These are phyloP conservation scores for Theristicus caerulescens DNA, from an alignment of 2,113 vertebrate species.

Conservation along the genomic window DNA sequence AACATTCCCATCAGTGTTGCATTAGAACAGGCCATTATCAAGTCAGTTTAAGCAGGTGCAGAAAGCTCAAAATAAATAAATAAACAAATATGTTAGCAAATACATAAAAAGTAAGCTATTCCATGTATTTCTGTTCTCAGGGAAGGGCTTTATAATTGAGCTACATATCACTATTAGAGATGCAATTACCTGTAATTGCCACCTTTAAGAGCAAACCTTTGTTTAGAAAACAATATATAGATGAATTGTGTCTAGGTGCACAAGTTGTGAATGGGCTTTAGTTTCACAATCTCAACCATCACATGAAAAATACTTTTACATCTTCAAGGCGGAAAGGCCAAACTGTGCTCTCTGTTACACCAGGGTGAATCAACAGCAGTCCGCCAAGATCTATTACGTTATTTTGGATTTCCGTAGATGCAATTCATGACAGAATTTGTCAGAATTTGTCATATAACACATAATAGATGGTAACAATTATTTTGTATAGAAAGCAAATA, in stretches of 20 bases:
- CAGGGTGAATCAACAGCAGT: not conserved
- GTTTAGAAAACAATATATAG: not conserved
- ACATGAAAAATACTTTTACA: not conserved
- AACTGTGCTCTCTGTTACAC: not conserved
- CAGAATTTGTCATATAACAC: not conserved
- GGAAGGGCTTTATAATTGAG: constrained; percentile 10
- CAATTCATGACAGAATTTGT: not conserved
- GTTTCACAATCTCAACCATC: not conserved
- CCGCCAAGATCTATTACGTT: not conserved
- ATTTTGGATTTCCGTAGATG: not conserved
- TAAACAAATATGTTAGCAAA: not conserved
- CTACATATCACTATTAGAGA: constrained; percentile 34
- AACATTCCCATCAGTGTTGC: not conserved
- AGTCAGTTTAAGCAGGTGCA: constrained; percentile 5
- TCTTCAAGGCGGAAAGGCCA: not conserved
- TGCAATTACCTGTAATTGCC: constrained; percentile 28
- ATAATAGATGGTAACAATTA: not conserved
- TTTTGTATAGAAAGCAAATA: not conserved
- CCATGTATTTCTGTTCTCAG: not conserved
- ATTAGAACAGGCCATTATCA: not conserved
- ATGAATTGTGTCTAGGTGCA: not conserved
- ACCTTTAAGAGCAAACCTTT: constrained; percentile 15
- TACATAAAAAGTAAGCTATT: not conserved
- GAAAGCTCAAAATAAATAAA: constrained; percentile 22
- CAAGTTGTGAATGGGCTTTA: not conserved